These are phyloP conservation scores for Streblospio benedicti DNA, from an alignment of 1,140 invertebrate species.

Conservation along the genomic window DNA sequence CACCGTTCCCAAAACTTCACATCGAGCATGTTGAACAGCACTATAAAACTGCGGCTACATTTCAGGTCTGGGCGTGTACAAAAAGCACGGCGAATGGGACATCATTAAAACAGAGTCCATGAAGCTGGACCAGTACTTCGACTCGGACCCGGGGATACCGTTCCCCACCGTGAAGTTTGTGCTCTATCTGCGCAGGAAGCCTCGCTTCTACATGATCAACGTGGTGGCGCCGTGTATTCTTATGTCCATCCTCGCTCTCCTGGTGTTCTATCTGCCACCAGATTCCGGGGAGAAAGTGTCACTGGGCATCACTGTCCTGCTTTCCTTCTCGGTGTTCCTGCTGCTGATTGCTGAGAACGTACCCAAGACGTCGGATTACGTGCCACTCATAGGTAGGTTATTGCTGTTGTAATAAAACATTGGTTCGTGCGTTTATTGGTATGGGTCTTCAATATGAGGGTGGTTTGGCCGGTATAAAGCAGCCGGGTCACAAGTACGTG, in stretches of 20 bases:
- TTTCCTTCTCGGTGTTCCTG: slow-evolving; percentile 39
- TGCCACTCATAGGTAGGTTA: slow-evolving; percentile 44
- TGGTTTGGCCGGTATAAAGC: too few relatives aligned
- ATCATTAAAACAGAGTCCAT: slow-evolving; percentile 5
- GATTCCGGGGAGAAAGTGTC: slow-evolving; percentile 37
- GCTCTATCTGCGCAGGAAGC: slow-evolving; percentile 27
- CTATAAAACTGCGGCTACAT: too few relatives aligned
- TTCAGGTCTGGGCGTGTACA: slow-evolving; percentile 24
- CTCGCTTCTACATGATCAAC: slow-evolving; percentile 36
- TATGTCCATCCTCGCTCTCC: slow-evolving; percentile 25
- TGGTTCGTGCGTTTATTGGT: too few relatives aligned
- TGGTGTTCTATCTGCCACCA: slow-evolving; percentile 33
- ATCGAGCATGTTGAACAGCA: too few relatives aligned
- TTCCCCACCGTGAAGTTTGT: slow-evolving; percentile 32
- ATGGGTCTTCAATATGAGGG: too few relatives aligned
- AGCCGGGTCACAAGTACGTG: too few relatives aligned
- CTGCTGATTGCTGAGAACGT: slow-evolving; percentile 37
- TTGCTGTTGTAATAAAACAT: too few relatives aligned
- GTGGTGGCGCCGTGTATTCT: slow-evolving; percentile 36
- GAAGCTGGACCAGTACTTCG: slow-evolving; percentile 14
- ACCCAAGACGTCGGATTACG: slow-evolving; percentile 33
- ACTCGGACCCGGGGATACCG: slow-evolving; percentile 20
- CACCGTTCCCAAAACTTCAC: too few relatives aligned
- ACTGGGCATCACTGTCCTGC: slow-evolving; percentile 36
- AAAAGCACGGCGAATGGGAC: slow-evolving; percentile 39